Base-by-base conservation (phyloP, 2,888 invertebrate genomes). In the Nomada fucata region DNA sequence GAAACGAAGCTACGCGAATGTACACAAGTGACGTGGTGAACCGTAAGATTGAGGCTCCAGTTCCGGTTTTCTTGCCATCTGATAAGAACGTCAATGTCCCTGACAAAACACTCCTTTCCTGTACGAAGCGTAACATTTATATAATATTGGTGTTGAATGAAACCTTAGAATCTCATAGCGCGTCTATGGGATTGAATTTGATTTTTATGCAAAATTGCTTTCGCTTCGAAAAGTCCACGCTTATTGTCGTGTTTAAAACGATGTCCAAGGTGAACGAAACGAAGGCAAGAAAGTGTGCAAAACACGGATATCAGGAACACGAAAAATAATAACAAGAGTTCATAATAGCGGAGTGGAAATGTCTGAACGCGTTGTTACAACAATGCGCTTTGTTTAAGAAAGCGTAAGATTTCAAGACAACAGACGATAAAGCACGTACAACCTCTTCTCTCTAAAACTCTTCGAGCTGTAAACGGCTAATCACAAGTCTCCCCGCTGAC, bases 11-110 rank as follows among this genome's bases (percentile, higher is more conserved):
- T 61, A 61, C 29, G 57, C 55, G 80, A 77, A 72, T 60, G 70
- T 79, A 76, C 75, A 72, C 72, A 83, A 81, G 68, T 57, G 55
- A 75, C 23, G 68, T 23, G 65, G 68, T 23, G 65, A 71, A 47
- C 42, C 13, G 68, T 55, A 75, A 64, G 70, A 53, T 72, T 77
- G 64, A 60, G 57, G 50, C 52, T 79, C 47, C 13, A 3, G 75
- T 63, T 76, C 63, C 63, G 53, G 53, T 59, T 63, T 67, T 15
- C 61, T 42, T 59, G 53, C 68, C 61, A 52, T 63, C 52, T 64
- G 57, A 64, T 42, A 76, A 82, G 79, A 47, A n/a, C 11, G 20
- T 5, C 2, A 7, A 20, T 42, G n/a, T 2, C 4, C 42, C 18
- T 36, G 36, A 60, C 2, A 29, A n/a, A 10, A 42, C 2, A 20